A percentile compares a stretch with the other conserved stretches of the same genome.
Conservation (phyloP, 2,113 vertebrate genomes). For the Sclerurus mexicanus region DNA sequence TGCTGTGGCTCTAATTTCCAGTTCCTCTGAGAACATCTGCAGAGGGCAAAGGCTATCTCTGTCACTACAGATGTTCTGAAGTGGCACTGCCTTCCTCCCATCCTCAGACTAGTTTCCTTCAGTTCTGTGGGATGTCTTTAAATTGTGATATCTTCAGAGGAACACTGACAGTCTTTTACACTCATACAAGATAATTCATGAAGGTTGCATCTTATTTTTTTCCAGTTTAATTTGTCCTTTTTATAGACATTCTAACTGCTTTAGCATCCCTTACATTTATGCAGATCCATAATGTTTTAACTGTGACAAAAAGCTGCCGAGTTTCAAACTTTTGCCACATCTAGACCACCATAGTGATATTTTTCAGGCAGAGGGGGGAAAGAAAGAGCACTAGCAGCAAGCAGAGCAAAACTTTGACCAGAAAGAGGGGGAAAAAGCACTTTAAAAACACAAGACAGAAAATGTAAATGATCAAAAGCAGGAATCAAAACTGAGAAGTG, state of each 20-base stretch:
- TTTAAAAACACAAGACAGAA: not conserved
- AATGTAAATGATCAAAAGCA: not conserved
- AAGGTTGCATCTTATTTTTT: not conserved
- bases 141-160: not conserved
- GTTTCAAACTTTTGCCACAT: not conserved
- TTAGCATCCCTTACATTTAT: not conserved
- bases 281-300: not conserved
- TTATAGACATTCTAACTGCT: not conserved
- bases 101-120: not conserved
- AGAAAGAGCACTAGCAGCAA: not conserved
- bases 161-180: not conserved
- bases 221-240: not conserved
- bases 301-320: not conserved
- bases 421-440: rapidly evolving
- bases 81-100: rapidly evolving
- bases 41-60: not conserved
- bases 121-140: not conserved
- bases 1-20: not conserved
- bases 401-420: not conserved
- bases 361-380: not conserved
- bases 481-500: not conserved
- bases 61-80: not conserved
- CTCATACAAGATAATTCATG: not conserved
- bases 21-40: not conserved
- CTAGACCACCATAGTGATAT: not conserved